phyloP scores from a whole-genome alignment of 53 echinoderm and acorn worm species.

The Luidia sarsii region DNA sequence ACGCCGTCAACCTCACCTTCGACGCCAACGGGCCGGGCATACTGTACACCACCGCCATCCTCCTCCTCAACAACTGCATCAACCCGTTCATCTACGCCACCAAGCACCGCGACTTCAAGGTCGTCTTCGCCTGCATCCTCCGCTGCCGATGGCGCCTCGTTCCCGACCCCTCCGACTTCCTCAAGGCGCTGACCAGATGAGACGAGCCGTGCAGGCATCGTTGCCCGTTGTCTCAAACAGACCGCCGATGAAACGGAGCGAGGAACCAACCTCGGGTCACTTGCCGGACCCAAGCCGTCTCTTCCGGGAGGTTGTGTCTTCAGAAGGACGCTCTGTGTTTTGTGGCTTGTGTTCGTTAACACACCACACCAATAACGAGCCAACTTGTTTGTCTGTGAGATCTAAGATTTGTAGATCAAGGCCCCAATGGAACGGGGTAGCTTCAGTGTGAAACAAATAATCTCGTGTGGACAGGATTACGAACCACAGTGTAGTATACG shows the following conservation, averaged over 20 bases:
- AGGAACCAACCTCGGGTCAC: neutral
- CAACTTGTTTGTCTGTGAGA: too few relatives aligned
- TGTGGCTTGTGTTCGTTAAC: too few relatives aligned
- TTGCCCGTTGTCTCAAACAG: neutral
- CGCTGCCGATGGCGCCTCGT: conserved; percentile 56
- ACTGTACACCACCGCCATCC: conserved; percentile 65
- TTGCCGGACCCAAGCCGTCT: too few relatives aligned
- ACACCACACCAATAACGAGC: too few relatives aligned
- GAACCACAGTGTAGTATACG: too few relatives aligned
- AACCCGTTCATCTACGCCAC: conserved; percentile 75
- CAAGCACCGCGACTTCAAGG: conserved; percentile 80
- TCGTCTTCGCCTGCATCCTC: conserved; percentile 65
- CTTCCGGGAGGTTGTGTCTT: too few relatives aligned
- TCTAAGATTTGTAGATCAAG: too few relatives aligned
- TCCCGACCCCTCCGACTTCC: conserved; percentile 59
- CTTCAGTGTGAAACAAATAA: too few relatives aligned
- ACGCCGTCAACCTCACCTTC: conserved; percentile 52
- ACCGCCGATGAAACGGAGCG: neutral
- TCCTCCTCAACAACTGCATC: conserved; percentile 70
- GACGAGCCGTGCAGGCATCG: neutral
- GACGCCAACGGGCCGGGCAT: conserved; percentile 36
- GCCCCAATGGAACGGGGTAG: too few relatives aligned
- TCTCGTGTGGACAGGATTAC: too few relatives aligned
- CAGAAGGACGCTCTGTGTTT: too few relatives aligned
- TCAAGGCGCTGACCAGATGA: conserved; percentile 18